Evolutionary conservation across 2,888 invertebrate genomes (phyloP), one percentile per base, ranked within the genome.

Genomic region (Hypomecis punctinalis): DNA sequence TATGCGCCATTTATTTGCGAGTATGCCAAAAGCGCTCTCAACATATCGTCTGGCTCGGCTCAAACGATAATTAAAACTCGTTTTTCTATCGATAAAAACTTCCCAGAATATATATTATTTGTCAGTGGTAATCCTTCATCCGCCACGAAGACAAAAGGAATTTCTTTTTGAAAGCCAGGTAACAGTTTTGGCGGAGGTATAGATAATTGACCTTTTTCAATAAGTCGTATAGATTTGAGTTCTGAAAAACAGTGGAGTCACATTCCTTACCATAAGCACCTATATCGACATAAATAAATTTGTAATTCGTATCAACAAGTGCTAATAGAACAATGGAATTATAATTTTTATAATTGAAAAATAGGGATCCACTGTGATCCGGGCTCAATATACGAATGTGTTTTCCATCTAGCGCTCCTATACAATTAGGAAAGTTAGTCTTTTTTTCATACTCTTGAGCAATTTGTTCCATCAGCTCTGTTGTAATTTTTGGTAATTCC

Each of bases 181-280:
- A 63, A 64, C 40, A 46, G 56, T 36, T 49, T 49, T 49, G 49
- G 49, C 10, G 49, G 10, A n/a, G 49, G 49, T 36, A 49, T 36
- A 36, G 49, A 13, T 52, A 59, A 52, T 59, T 63, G 66, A 36
- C 58, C 54, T 59, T 59, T 64, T 60, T 69, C 70, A 72, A 66
- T 55, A 68, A 51, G 66, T 73, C 62, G 69, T 71, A 74, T 43
- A 73, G 66, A 58, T 55, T 69, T 57, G 68, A 70, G 52, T 75
- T 69, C 58, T 73, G n/a, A 66, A 73, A 71, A 74, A 75, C 65
- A 68, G 66, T 72, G 49, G 64, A 67, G 53, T 65, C 64, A 57
- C 69, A 54, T 61, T 67, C 64, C 51, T 66, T 64, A 1, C 66
- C 63, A 68, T 43, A 72, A 10, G 49, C 35, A 35, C 49, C 49